Evolutionary conservation across 2,888 invertebrate genomes (phyloP).

Genomic region (Meliscaeva auricollis): DNA sequence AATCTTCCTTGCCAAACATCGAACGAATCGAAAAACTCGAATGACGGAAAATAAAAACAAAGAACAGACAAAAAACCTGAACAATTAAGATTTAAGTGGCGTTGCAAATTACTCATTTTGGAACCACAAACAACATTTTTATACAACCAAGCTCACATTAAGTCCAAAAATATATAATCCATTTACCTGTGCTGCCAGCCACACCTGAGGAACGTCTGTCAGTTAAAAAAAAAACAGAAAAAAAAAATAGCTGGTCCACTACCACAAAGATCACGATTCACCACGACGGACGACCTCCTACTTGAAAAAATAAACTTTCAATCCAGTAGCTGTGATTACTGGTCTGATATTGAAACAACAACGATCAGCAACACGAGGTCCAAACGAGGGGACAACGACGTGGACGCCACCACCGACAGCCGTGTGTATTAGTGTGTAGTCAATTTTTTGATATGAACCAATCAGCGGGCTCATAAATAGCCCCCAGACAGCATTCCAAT

Average conservation of each 20-base stretch:
- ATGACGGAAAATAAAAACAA: not conserved
- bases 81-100: slow-evolving; percentile 74
- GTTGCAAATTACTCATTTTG: slow-evolving; percentile 71
- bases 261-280: slow-evolving; percentile 23
- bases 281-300: slow-evolving; percentile 35
- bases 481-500: slow-evolving; percentile 56
- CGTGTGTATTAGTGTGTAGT: slow-evolving; percentile 60
- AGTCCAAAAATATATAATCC: slow-evolving; percentile 69
- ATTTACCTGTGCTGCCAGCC: slow-evolving; percentile 62
- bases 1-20: slow-evolving; percentile 56
- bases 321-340: slow-evolving; percentile 67
- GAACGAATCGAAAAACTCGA: slow-evolving; percentile 11
- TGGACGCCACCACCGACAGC: too few relatives aligned
- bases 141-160: slow-evolving; percentile 74
- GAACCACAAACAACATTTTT: slow-evolving; percentile 44
- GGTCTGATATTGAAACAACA: slow-evolving; percentile 46
- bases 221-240: not conserved
- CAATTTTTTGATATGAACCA: slow-evolving; percentile 68
- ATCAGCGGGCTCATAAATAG: slow-evolving; percentile 68
- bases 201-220: slow-evolving; percentile 49
- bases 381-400: not conserved
- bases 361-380: not conserved
- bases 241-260: slow-evolving; percentile 7
- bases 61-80: slow-evolving; percentile 64
- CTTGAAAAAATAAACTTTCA: slow-evolving; percentile 39